These are phyloP conservation scores for Chrosomus eos DNA, from an alignment of 2,797 vertebrate species.

Conservation along the genomic window DNA sequence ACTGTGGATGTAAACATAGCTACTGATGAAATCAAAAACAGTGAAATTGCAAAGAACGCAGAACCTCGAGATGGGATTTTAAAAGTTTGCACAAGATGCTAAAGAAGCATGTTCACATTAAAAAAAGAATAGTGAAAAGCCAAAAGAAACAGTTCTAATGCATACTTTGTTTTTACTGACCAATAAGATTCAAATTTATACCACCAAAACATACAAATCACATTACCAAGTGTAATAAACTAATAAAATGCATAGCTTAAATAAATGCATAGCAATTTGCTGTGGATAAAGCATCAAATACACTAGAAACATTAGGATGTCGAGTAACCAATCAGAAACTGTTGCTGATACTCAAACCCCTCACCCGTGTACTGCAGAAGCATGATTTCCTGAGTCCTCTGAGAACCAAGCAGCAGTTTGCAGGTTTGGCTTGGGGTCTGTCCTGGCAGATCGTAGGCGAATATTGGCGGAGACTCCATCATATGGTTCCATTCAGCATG, in stretches of 20 bases:
- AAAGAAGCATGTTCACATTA: not conserved
- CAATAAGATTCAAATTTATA: not conserved
- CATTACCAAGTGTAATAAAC: not conserved
- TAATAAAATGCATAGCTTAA: too few species aligned
- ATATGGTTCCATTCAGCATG: conserved; percentile 85
- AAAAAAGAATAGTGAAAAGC: not conserved
- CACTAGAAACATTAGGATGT: not conserved
- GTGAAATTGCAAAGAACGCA: too few species aligned
- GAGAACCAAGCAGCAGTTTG: conserved; percentile 82
- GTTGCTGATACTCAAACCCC: conserved; percentile 1
- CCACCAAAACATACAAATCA: not conserved
- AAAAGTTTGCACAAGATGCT: not conserved
- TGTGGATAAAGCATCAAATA: not conserved
- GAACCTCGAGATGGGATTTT: not conserved
- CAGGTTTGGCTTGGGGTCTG: conserved; percentile 31
- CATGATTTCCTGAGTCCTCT: conserved; percentile 81
- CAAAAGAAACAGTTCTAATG: not conserved
- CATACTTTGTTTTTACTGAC: not conserved
- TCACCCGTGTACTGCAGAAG: conserved; percentile 87
- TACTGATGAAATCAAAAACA: not conserved
- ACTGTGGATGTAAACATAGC: not conserved
- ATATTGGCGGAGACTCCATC: conserved; percentile 82
- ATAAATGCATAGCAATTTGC: not conserved
- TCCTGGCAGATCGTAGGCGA: conserved; percentile 70
- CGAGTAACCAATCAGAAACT: not conserved